Evolutionary conservation across 1,140 invertebrate species (phyloP).

Genomic region (Aplysia californica): DNA sequence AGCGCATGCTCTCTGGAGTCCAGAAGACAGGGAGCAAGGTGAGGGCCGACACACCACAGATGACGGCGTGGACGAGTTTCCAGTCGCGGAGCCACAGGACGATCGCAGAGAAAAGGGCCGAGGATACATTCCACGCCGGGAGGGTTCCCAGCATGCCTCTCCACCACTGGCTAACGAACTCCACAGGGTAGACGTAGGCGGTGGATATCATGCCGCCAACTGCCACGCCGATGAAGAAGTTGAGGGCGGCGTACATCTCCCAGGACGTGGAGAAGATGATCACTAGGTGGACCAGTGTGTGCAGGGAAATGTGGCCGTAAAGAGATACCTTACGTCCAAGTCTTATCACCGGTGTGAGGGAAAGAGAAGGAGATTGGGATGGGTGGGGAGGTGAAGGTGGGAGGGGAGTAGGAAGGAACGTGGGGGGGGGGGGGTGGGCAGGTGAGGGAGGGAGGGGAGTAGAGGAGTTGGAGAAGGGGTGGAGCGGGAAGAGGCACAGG

Average conservation of each 20-base stretch:
- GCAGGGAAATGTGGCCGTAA: not conserved
- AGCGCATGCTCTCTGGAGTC: not conserved
- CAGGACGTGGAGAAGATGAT: constrained; percentile 24
- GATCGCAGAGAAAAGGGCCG: not conserved
- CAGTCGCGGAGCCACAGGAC: not conserved
- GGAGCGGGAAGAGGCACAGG: too few species aligned
- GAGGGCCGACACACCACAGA: not conserved
- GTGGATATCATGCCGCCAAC: not conserved
- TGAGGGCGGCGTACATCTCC: constrained; percentile 28
- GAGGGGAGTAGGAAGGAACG: too few species aligned
- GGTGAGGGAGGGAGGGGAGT: too few species aligned
- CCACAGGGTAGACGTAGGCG: not conserved
- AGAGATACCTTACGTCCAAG: constrained; percentile 32
- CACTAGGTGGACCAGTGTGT: not conserved
- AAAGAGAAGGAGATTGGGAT: too few species aligned
- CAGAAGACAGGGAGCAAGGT: not conserved
- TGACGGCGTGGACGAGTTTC: not conserved
- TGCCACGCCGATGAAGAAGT: constrained; percentile 29
- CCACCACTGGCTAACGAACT: not conserved
- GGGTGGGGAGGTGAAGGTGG: too few species aligned
- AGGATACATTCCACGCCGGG: not conserved
- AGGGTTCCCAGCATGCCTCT: not conserved
- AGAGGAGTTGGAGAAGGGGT: too few species aligned
- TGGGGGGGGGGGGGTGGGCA: too few species aligned
- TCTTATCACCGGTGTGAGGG: too few species aligned